A percentile compares a stretch with the other conserved stretches of the same genome.
phyloP scores from a whole-genome alignment of 2,888 invertebrate species.

The Drosophila subquinaria region DNA sequence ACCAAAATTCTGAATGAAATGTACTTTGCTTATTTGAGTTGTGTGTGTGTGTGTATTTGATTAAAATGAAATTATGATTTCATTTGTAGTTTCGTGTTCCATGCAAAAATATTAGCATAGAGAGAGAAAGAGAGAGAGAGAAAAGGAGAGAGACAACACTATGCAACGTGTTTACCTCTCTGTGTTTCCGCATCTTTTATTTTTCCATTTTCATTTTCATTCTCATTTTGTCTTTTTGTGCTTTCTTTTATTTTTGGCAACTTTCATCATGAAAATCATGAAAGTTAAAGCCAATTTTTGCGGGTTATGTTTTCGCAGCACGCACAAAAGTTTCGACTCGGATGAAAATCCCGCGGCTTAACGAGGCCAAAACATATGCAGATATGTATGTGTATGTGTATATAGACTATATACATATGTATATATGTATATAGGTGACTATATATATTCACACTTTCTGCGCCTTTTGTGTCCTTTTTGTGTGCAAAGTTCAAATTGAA shows the following conservation, averaged over 20 bases:
- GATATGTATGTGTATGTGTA: background rate
- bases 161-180: conserved; percentile 14
- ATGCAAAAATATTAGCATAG: conserved; percentile 58
- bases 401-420: conserved; percentile 6
- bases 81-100: conserved; percentile 56
- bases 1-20: background rate
- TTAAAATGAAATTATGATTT: conserved; percentile 65
- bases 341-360: conserved; percentile 60
- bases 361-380: conserved; percentile 29
- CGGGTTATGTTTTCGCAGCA: conserved; percentile 52
- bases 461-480: conserved; percentile 51
- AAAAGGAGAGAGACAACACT: background rate
- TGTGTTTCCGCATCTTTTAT: background rate
- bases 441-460: conserved; percentile 20
- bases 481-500: conserved; percentile 63
- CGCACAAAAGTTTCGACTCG: conserved; percentile 63
- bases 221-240: background rate
- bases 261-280: conserved; percentile 64
- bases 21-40: background rate
- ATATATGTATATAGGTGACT: conserved; percentile 11
- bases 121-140: background rate
- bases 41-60: conserved; percentile 8
- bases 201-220: background rate
- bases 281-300: conserved; percentile 64
- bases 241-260: conserved; percentile 28